Conservation (phyloP, 2,797 vertebrate species). For the Neopelma chrysocephalum region DNA sequence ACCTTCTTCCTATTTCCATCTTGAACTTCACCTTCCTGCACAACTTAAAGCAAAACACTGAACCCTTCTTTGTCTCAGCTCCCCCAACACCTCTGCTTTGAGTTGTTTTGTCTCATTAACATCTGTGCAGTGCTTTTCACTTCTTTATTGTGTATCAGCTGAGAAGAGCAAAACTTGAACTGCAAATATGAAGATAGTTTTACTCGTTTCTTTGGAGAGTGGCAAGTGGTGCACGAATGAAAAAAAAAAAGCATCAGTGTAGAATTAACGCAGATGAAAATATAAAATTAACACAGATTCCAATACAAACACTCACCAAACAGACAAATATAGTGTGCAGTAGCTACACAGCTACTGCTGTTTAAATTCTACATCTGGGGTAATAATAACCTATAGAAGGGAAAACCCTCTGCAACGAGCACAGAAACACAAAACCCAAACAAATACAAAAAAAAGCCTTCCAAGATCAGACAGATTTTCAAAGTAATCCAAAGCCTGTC, state of each 20-base stretch:
- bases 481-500: neutral
- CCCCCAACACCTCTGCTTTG: neutral
- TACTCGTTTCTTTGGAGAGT: neutral
- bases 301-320: neutral
- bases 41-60: neutral
- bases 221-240: neutral
- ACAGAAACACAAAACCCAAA: neutral
- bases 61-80: neutral
- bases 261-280: neutral
- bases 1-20: neutral
- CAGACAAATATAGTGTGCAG: neutral
- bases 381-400: neutral
- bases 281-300: neutral
- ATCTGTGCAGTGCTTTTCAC: neutral
- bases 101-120: neutral
- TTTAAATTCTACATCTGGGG: neutral
- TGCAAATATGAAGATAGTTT: neutral
- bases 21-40: neutral
- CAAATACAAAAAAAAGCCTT: neutral
- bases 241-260: neutral
- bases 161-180: neutral
- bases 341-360: rapidly evolving
- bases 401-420: neutral
- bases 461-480: neutral
- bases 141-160: neutral